phyloP scores from a whole-genome alignment of 2,797 vertebrate species.

The Neopelma chrysocephalum region DNA sequence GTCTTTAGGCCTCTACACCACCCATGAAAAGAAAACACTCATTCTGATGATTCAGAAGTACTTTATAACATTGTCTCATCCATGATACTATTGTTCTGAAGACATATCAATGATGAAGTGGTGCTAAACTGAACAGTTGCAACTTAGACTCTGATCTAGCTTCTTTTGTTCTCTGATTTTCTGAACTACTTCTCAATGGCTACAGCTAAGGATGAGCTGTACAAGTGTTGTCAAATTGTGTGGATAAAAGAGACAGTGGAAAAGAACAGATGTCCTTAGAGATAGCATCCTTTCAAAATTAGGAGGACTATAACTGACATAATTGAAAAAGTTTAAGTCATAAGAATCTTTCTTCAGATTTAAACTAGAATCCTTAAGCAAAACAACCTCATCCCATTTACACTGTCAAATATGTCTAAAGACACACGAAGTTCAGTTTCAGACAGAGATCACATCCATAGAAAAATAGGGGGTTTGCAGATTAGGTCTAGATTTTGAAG shows the following conservation, averaged over 20 bases:
- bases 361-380: neutral
- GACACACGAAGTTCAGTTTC: neutral
- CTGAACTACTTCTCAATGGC: neutral
- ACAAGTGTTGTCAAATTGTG: neutral
- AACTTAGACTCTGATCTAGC: neutral
- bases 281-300: neutral
- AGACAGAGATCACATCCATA: neutral
- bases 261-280: neutral
- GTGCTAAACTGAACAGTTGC: slow-evolving; percentile 9
- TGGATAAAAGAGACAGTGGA: neutral
- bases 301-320: neutral
- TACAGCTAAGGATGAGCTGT: neutral
- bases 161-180: slow-evolving; percentile 19
- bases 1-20: neutral
- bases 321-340: neutral
- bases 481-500: neutral
- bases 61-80: slow-evolving; percentile 12
- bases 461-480: neutral
- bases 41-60: slow-evolving; percentile 34
- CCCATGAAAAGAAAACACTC: neutral
- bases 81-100: neutral
- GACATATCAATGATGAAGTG: neutral
- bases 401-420: neutral
- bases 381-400: neutral
- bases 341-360: neutral